Base-by-base conservation (phyloP, 2,888 invertebrate genomes). In the Drosophila leonis region DNA sequence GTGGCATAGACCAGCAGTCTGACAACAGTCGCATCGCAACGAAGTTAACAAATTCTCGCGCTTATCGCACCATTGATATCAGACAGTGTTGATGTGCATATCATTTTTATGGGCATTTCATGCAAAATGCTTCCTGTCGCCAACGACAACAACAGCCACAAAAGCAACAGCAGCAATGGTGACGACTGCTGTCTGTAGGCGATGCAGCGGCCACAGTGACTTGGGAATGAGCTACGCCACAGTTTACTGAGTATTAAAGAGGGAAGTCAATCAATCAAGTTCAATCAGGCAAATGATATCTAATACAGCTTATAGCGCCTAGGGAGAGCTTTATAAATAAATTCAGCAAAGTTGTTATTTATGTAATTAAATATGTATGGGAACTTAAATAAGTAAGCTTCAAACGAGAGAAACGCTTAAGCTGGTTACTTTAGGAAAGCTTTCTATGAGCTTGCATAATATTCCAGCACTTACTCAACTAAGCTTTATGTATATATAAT, bases 101-200 rank as follows among this genome's bases (percentile, higher is more conserved):
- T 90, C 88, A 88, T 80, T 88, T 89, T 89, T 89, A 89, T 90
- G 80, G 88, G 74, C 86, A 90, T 90, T 90, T 90, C 90, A 90
- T 90, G 90, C 86, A 89, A 89, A 90, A 82, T 72, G 79, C 76
- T 90, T 83, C 86, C 89, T 72, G 78, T 67, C 67, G 55, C 66
- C 72, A 73, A 63, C 78, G 65, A 60, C 62, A 48, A 46, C 52
- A 44, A 33, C 57, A 57, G 35, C 62, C 49, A 8, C 59, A 60
- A 35, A 35, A 57, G 37, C 59, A 62, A 20, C 63, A 48, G 15
- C 51, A n/a, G 18, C 39, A 27, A 31, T 24, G 29, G 9, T 24
- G 51, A 33, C 31, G 37, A 13, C 39, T 35, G 31, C 49, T 37
- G 46, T 15, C 42, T 10, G 4, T 10, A 18, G 29, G 13, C 24